These are phyloP conservation scores for Meandrina meandrites DNA, from an alignment of 92 coral and sea anemone genomes.

Conservation along the genomic window DNA sequence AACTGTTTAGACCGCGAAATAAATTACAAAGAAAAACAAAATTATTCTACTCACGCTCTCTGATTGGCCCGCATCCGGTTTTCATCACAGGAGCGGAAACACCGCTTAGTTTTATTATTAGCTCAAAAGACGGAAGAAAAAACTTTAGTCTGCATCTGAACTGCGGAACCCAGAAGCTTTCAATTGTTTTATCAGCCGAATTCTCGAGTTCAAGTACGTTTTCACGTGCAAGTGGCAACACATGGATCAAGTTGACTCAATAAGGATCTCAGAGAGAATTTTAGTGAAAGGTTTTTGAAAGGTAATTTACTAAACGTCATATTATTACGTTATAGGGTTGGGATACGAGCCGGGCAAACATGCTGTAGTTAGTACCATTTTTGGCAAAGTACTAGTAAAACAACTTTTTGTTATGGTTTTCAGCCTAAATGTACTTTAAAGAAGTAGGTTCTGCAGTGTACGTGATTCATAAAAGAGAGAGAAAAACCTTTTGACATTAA, in stretches of 20 bases:
- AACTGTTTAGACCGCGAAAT: slow-evolving; percentile 4
- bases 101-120: not conserved
- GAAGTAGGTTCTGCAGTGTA: not conserved
- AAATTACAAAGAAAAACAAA: slow-evolving; percentile 30
- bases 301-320: not conserved
- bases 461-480: slow-evolving; percentile 1
- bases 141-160: not conserved
- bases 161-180: not conserved
- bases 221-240: not conserved
- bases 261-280: not conserved
- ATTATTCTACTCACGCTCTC: not conserved
- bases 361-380: not conserved
- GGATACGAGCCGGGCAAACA: not conserved
- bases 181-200: not conserved
- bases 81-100: not conserved
- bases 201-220: not conserved
- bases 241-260: not conserved
- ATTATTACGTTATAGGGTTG: not conserved
- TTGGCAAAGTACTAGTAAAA: not conserved
- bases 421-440: not conserved
- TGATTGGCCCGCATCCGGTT: slow-evolving; percentile 19
- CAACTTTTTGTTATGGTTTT: not conserved
- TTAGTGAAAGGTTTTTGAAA: not conserved
- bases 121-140: not conserved
- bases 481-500: not conserved